These are phyloP conservation scores for Nomada fucata DNA, from an alignment of 2,888 invertebrate species.

Conservation along the genomic window DNA sequence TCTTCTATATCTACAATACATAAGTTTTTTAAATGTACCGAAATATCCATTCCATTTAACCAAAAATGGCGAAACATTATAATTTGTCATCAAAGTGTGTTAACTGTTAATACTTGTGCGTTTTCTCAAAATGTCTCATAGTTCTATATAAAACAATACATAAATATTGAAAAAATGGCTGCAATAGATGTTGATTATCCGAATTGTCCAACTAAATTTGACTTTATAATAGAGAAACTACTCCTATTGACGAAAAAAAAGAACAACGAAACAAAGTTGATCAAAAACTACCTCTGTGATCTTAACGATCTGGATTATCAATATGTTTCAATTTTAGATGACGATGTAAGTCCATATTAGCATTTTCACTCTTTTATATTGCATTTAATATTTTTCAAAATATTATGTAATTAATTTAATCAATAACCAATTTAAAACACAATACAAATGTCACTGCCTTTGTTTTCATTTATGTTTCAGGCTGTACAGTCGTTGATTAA, in stretches of 20 bases:
- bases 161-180: conserved; percentile 30
- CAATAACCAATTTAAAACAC: not conserved
- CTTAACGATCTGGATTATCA: conserved; percentile 88
- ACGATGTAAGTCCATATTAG: conserved; percentile 80
- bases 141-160: not conserved
- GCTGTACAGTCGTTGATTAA: conserved; percentile 72
- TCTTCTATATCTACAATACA: too few relatives aligned
- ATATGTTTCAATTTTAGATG: conserved; percentile 83
- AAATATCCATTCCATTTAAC: not conserved
- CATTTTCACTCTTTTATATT: not conserved
- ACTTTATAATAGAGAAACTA: conserved; percentile 71
- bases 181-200: conserved; percentile 3
- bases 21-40: too few relatives aligned
- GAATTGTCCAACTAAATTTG: conserved; percentile 67
- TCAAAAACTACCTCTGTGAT: conserved; percentile 87
- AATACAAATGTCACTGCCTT: not conserved
- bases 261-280: conserved; percentile 75
- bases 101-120: too few relatives aligned
- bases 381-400: not conserved
- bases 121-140: not conserved
- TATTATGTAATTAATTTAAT: not conserved
- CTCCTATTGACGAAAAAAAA: conserved; percentile 69
- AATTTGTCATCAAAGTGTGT: not conserved
- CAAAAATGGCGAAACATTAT: not conserved
- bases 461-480: conserved; percentile 61